Conservation (phyloP, 1,140 invertebrate species). For the Drosophila funebris region DNA sequence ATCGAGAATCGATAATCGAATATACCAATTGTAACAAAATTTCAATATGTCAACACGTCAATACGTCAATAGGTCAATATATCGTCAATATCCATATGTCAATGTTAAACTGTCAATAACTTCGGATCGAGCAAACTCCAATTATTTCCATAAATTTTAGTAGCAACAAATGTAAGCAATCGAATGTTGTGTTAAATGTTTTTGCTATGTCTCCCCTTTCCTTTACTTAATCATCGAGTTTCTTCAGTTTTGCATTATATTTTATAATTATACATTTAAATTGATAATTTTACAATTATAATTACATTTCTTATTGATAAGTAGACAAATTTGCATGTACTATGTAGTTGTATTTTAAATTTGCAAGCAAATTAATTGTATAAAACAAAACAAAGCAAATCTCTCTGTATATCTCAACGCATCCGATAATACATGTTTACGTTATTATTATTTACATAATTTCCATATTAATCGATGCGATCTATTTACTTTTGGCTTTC, state of each 20-base stretch:
- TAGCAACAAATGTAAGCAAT: slow-evolving; percentile 29
- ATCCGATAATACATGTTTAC: slow-evolving; percentile 11
- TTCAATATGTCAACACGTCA: not conserved
- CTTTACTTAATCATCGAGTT: not conserved
- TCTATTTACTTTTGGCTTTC: slow-evolving; percentile 20
- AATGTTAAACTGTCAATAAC: slow-evolving; percentile 1
- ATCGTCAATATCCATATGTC: no score
- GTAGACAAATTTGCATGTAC: slow-evolving; percentile 31
- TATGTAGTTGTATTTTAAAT: slow-evolving; percentile 29
- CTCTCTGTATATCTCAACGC: slow-evolving; percentile 43
- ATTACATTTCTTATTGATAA: slow-evolving; percentile 21
- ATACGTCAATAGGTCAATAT: not conserved
- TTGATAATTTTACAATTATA: not conserved
- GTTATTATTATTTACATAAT: not conserved
- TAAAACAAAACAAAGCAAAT: slow-evolving; percentile 19
- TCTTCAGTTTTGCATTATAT: slow-evolving; percentile 24
- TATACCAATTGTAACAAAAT: slow-evolving; percentile 1
- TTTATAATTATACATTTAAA: slow-evolving; percentile 17
- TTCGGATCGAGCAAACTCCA: slow-evolving; percentile 28
- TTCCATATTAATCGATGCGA: slow-evolving; percentile 1
- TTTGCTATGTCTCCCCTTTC: slow-evolving; percentile 14
- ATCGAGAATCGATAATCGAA: slow-evolving; percentile 9
- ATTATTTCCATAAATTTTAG: slow-evolving; percentile 15
- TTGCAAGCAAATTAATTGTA: slow-evolving; percentile 14
- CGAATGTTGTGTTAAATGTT: slow-evolving; percentile 20